phyloP scores from a whole-genome alignment of 2,113 vertebrate species.

The Spilogale gracilis region DNA sequence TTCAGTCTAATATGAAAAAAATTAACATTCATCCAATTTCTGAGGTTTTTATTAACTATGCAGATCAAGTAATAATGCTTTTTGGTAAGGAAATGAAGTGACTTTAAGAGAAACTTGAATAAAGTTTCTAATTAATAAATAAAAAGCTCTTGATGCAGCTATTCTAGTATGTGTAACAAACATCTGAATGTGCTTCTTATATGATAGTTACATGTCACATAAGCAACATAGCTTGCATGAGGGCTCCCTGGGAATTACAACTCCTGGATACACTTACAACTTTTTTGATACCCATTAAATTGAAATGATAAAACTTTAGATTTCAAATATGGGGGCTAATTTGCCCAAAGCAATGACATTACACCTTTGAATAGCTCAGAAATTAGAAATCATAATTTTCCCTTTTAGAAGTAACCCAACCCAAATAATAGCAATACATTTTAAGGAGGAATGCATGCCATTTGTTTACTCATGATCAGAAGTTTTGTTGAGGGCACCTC shows the following conservation, averaged over 20 bases:
- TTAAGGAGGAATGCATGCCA: background rate
- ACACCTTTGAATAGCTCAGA: background rate
- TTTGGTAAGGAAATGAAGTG: conserved; percentile 64
- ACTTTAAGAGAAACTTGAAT: conserved; percentile 66
- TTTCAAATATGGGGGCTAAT: background rate
- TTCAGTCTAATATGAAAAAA: conserved; percentile 62
- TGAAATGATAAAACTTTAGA: background rate
- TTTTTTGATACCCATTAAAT: background rate
- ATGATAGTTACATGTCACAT: conserved; percentile 27
- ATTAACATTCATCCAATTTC: conserved; percentile 47
- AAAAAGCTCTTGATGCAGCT: conserved; percentile 73
- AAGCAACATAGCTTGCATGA: background rate
- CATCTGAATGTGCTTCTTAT: conserved; percentile 65
- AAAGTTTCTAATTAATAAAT: background rate
- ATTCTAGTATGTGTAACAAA: conserved; percentile 51
- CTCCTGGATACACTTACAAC: conserved; percentile 5
- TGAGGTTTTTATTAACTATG: conserved; percentile 68
- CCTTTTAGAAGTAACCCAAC: background rate
- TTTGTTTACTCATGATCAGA: background rate
- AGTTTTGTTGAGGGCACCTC: background rate
- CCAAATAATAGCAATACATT: background rate
- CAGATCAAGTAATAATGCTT: conserved; percentile 62
- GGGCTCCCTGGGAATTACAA: conserved; percentile 17
- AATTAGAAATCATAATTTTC: background rate
- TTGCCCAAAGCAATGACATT: background rate